A percentile compares a stretch with the other conserved stretches of the same genome.
Conservation (phyloP, 2,797 vertebrate genomes). For the Dendrocincla tyrannina region DNA sequence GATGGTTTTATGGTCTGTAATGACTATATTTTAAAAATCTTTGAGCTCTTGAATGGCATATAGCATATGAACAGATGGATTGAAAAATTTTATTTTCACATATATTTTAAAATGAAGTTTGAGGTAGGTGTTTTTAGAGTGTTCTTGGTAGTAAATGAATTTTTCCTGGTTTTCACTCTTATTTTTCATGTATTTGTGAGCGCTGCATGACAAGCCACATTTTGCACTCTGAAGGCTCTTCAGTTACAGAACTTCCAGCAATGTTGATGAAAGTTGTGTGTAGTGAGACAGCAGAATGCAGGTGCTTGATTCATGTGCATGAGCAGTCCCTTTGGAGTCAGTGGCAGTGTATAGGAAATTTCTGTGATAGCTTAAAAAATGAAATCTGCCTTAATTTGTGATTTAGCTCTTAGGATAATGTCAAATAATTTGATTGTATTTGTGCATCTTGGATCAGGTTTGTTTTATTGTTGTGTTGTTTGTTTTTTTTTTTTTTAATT, state of each 20-base stretch:
- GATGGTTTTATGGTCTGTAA: slow-evolving; percentile 81
- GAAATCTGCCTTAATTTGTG: neutral
- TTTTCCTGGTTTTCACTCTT: neutral
- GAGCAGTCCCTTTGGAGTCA: neutral
- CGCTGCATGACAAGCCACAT: neutral
- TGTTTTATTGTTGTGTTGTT: neutral
- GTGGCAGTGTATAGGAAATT: neutral
- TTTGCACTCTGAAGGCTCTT: neutral
- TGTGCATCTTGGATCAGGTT: neutral
- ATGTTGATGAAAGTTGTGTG: neutral
- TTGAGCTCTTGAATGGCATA: neutral
- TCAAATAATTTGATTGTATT: neutral
- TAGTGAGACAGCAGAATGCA: neutral
- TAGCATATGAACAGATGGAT: neutral
- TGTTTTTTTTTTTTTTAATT: no score
- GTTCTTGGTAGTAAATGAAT: neutral
- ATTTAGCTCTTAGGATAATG: neutral
- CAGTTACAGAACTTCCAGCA: neutral
- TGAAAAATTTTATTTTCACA: neutral
- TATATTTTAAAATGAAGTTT: neutral
- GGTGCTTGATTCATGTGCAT: neutral
- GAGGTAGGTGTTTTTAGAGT: neutral
- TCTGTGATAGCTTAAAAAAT: neutral
- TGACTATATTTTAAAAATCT: neutral
- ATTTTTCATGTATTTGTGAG: neutral